Base-by-base conservation (phyloP, 1,140 invertebrate genomes). In the Delia radicum region DNA sequence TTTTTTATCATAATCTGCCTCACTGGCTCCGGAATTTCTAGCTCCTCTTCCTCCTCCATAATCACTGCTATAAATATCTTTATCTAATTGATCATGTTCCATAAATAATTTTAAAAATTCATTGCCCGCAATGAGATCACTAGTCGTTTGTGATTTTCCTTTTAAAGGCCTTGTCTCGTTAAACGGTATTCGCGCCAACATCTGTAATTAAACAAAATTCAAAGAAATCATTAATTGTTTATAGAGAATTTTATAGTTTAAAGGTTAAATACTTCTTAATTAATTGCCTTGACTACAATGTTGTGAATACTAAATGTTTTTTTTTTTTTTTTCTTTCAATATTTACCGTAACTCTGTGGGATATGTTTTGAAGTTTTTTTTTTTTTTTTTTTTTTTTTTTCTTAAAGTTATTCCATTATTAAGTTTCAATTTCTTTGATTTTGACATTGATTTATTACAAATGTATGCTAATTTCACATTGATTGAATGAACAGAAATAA, bases 61-160 rank as follows among this genome's bases (percentile, higher is more conserved):
- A 4, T 74, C 83, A 1, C 76, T 77, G 74, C 81, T 84, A 73
- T 81, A 80, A 29, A 84, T 71, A 27, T 77, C 82, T 18, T 83
- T 79, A 24, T 84, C 82, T 74, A 82, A 79, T 37, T 82, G 80
- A 33, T 85, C 80, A 31, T 81, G 81, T 21, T 82, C 81, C 69
- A 85, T 78, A 18, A 85, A 82, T 46, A 85, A 77, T 76, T 85
- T 86, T 12, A 85, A 80, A 75, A 85, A 85, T 78, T 85, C 84
- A 79, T 83, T 85, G 69, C 84, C 84, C 29, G 81, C 80, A 74
- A 85, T 85, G 75, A 85, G 81, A 76, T 85, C 84, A 46, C 62
- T 61, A 33, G 37, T 28, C 10, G 63, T 13, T 73, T 29, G 10
- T 46, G 63, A 24, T 10, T 62, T 69, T 4, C 31, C 67, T n/a